Conservation (phyloP, 2,797 vertebrate genomes). For the Orestias chungarensis region DNA sequence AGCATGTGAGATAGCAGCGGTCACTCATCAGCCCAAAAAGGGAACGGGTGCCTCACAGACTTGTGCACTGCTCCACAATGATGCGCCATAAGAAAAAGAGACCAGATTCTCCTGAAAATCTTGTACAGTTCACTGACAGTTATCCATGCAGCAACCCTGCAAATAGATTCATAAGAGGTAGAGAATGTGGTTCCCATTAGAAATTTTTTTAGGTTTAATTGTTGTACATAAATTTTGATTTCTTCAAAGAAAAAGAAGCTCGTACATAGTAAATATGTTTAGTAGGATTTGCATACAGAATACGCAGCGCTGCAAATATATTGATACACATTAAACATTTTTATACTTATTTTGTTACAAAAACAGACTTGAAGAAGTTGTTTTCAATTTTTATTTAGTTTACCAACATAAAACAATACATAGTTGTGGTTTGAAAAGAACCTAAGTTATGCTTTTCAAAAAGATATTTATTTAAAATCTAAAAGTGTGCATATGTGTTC, state of each 20-base stretch:
- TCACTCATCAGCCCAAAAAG: constrained; percentile 76
- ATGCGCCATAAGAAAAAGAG: constrained; percentile 53
- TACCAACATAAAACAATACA: background rate
- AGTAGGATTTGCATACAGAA: too few species aligned
- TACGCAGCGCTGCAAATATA: background rate
- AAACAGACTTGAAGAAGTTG: background rate
- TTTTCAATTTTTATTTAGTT: background rate
- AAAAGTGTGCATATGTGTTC: background rate
- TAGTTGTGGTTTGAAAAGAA: background rate
- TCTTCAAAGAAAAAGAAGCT: background rate
- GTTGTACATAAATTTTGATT: background rate
- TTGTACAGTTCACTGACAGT: constrained; percentile 31
- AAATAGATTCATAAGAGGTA: background rate
- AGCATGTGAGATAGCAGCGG: constrained; percentile 77
- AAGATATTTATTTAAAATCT: background rate
- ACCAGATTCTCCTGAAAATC: constrained; percentile 14
- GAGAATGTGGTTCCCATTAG: constrained; percentile 4
- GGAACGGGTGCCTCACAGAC: constrained; percentile 69
- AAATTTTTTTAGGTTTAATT: constrained; percentile 5
- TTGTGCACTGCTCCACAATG: constrained; percentile 62
- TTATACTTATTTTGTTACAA: background rate
- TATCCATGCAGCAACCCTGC: constrained; percentile 23
- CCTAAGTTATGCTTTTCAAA: background rate
- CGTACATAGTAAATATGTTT: background rate
- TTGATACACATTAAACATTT: background rate